Base-by-base conservation (phyloP, 2,113 vertebrate species). In the Cacatua alba region DNA sequence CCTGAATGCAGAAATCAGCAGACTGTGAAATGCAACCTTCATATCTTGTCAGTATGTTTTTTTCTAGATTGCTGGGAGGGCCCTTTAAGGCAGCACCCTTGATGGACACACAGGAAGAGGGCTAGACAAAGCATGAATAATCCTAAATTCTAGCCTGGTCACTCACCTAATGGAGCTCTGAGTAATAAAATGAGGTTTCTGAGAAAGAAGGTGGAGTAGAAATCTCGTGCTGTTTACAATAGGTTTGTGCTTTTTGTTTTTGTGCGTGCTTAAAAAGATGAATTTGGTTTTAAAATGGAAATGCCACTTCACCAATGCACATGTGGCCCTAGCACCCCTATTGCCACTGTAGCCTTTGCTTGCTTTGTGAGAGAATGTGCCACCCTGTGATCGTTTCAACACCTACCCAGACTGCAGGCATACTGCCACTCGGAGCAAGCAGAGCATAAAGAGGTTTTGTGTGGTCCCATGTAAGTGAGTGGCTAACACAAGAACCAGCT, bases 91-190 rank as follows among this genome's bases (percentile, higher is more conserved):
- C 39, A 57, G 55, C 35, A 76, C 44, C 24, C 48, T 24, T 1
- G 1, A 62, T 31, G 52, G 70, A 41, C 46, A 44, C 70, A 69
- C 92, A 93, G 93, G 95, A 96, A 91, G 82, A 96, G 59, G 37
- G 28, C 59, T 57, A 87, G 94, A 96, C 71, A 46, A 57, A 76
- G 67, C 52, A n/a, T 82, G 85, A 96, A 76, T 93, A 96, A 91
- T 82, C 71, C 71, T 18, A 2, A 91, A 41, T 85, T 69, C 90
- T 90, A 53, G 41, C 67, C 85, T 53, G 67, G 18, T 70, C 2
- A 2, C 64, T 86, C 44, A 28, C 78, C 49, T 59, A 46, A 31
- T 35, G 31, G 51, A 75, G 33, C 53, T 71, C 51, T 94, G 76
- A 92, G 83, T 88, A 83, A 74, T 62, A 37, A 81, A 78, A 39